These are phyloP conservation scores for Meliscaeva auricollis DNA, from an alignment of 2,888 invertebrate species.

Conservation along the genomic window DNA sequence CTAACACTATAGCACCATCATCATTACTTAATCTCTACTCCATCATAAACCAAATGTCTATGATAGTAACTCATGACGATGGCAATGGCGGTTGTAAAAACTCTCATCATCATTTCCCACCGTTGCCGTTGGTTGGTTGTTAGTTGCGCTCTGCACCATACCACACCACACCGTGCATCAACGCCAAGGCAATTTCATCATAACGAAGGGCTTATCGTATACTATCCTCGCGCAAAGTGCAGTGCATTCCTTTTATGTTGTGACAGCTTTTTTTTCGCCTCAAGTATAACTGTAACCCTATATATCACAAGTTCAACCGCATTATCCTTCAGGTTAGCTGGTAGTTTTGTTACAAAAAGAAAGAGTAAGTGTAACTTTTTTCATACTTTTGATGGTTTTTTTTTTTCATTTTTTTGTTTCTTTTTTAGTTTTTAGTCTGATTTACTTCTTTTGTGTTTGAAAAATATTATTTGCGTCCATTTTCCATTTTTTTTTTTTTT, in stretches of 20 bases:
- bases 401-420: conserved; percentile 35
- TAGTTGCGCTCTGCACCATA: neutral
- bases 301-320: conserved; percentile 62
- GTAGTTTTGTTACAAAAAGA: neutral
- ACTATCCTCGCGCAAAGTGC: conserved; percentile 48
- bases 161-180: too few relatives aligned
- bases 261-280: conserved; percentile 52
- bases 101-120: conserved; percentile 67
- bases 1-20: conserved; percentile 31
- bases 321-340: conserved; percentile 53
- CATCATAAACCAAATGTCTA: conserved; percentile 66
- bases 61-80: conserved; percentile 51
- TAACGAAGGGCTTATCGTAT: conserved; percentile 62
- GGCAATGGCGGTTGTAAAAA: conserved; percentile 50
- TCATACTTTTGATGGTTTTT: conserved; percentile 26
- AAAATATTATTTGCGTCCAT: conserved; percentile 55
- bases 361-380: conserved; percentile 28
- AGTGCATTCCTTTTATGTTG: conserved; percentile 61
- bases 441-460: conserved; percentile 36
- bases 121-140: neutral
- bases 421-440: conserved; percentile 20
- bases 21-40: conserved; percentile 67
- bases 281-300: conserved; percentile 37
- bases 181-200: conserved; percentile 68
- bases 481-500: conserved; percentile 35